Conservation (phyloP, 2,797 vertebrate genomes). For the Halcyon smyrnensis region DNA sequence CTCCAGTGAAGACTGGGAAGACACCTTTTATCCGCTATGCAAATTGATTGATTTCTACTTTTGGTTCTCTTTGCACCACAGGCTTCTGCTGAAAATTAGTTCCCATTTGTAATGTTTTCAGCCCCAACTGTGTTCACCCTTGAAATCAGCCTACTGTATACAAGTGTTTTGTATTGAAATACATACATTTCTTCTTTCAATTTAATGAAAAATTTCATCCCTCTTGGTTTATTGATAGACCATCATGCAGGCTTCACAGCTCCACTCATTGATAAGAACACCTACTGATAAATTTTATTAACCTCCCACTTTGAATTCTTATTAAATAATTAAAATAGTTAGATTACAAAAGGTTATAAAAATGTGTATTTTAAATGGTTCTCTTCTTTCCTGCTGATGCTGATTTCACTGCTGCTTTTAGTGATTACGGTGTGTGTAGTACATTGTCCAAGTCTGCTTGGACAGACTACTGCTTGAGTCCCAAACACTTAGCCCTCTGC, state of each 20-base stretch:
- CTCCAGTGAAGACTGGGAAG: background rate
- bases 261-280: constrained; percentile 66
- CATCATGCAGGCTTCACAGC: constrained; percentile 28
- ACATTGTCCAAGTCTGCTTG: background rate
- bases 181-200: constrained; percentile 25
- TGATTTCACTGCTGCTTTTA: constrained; percentile 29
- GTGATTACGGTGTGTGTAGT: background rate
- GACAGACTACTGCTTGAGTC: background rate
- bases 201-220: constrained; percentile 46
- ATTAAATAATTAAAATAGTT: constrained; percentile 71
- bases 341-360: constrained; percentile 17
- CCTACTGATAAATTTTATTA: constrained; percentile 71
- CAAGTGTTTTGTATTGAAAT: constrained; percentile 43
- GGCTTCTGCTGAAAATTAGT: constrained; percentile 45
- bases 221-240: constrained; percentile 63
- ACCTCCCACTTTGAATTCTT: constrained; percentile 64
- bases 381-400: background rate
- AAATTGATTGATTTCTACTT: constrained; percentile 42
- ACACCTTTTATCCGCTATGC: background rate
- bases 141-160: constrained; percentile 54
- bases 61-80: constrained; percentile 19
- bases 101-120: constrained; percentile 54
- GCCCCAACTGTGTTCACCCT: constrained; percentile 38
- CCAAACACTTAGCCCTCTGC: background rate
- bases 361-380: constrained; percentile 29